Evolutionary conservation across 30 jellyfish, hydroid and myxozoan genomes (phyloP), one percentile per base, ranked within the genome.

Genomic region (Sanderia malayensis): DNA sequence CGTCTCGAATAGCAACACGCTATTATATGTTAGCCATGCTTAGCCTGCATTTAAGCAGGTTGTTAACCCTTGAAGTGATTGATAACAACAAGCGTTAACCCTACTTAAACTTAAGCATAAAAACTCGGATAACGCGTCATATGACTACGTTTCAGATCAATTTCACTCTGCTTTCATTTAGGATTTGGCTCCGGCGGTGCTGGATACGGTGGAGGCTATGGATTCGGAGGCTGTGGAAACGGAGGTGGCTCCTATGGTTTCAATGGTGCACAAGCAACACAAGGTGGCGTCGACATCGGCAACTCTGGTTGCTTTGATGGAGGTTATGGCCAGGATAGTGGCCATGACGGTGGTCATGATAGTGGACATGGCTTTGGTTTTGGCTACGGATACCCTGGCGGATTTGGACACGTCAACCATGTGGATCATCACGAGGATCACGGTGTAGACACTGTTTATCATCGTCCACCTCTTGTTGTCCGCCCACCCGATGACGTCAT

Each of bases 391-490:
- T 17, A 27, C 68, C 23, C 28, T 4, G 17, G 4, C 30, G 78
- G 68, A 44, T 66, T 4, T 34, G 78, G 61, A 30, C 33, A 66
- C 61, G 78, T 11, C 2, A 2, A 3, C 61, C 28, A 28, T 20
- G 49, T 9, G 25, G 78, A 44, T 27, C 52, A 6, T 23, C 71
- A 70, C 53, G 61, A 61, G 7, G 91, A 59, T 45, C 83, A 67
- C 34, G 83, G 83, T 15, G 91, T 66, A 6, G 77, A 68, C 21
- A 67, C 82, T 46, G 92, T 85, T 9, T 74, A 78, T 41, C 79
- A 71, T 66, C 73, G 96, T 23, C 96, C 96, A 34, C 92, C 91
- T 6, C 65, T 85, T 71, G 86, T 85, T 37, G 82, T 71, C 64
- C 82, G 61, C 37, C 96, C 60, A 25, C 87, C 96, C 18, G 93